These are phyloP conservation scores for Dryadula phaetusa DNA, from an alignment of 2,888 invertebrate genomes.

Conservation along the genomic window DNA sequence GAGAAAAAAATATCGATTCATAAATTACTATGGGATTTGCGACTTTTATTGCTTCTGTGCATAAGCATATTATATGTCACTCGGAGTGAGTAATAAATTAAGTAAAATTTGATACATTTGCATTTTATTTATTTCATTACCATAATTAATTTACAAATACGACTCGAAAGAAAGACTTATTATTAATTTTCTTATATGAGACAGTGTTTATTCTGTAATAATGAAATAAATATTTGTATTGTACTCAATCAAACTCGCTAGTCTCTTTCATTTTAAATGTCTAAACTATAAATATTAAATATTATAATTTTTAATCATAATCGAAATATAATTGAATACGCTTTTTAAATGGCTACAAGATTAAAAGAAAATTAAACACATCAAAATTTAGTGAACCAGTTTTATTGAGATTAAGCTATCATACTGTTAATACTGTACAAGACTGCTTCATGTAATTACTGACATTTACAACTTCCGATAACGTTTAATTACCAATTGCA, in stretches of 20 bases:
- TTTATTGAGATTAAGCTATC: slow-evolving; percentile 33
- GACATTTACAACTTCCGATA: slow-evolving; percentile 61
- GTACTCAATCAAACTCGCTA: too few relatives aligned
- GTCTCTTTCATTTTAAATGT: too few relatives aligned
- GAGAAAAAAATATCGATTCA: slow-evolving; percentile 39
- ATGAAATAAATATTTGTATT: too few relatives aligned
- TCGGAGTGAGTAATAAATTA: slow-evolving; percentile 38
- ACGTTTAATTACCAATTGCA: slow-evolving; percentile 60
- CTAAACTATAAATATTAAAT: background rate
- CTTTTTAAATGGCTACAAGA: background rate
- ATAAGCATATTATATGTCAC: slow-evolving; percentile 34
- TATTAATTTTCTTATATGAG: background rate
- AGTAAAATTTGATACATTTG: slow-evolving; percentile 29
- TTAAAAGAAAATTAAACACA: background rate
- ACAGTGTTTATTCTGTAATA: background rate
- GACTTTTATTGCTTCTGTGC: slow-evolving; percentile 37
- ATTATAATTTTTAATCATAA: background rate
- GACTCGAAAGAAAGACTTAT: too few relatives aligned
- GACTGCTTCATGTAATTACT: slow-evolving; percentile 64
- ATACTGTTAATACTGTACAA: slow-evolving; percentile 43
- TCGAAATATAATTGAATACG: background rate
- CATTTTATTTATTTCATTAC: slow-evolving; percentile 28
- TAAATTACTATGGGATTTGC: slow-evolving; percentile 50
- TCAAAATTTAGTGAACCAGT: slow-evolving; percentile 18
- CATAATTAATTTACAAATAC: slow-evolving; percentile 20